Percentiles rank a stretch among this genome's conserved stretches.
phyloP scores from a whole-genome alignment of 2,113 vertebrate genomes.

The Isurus oxyrinchus region DNA sequence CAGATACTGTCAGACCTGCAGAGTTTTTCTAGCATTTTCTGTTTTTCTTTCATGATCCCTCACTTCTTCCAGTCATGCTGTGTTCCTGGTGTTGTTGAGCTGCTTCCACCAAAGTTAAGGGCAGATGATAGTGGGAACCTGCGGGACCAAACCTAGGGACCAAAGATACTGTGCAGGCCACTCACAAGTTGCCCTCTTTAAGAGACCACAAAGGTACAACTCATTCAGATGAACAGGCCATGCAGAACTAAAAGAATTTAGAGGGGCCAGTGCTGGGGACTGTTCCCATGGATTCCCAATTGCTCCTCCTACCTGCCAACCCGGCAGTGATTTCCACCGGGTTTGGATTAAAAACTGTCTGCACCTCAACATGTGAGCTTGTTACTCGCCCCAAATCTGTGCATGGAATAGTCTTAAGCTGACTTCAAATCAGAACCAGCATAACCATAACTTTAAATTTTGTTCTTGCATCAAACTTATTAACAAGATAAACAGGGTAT shows the following conservation, averaged over 20 bases:
- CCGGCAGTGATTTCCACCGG: not conserved
- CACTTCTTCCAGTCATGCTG: too few relatives aligned
- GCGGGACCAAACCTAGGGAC: not conserved
- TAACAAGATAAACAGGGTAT: not conserved
- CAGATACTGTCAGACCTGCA: too few relatives aligned
- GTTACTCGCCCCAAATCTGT: not conserved
- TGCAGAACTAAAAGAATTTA: not conserved
- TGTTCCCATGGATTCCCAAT: not conserved
- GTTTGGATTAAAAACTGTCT: not conserved
- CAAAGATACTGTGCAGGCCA: not conserved
- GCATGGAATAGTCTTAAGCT: not conserved
- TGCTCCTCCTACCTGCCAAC: not conserved
- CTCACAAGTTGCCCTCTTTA: not conserved
- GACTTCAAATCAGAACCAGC: not conserved
- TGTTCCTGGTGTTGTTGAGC: too few relatives aligned
- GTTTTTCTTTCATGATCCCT: too few relatives aligned
- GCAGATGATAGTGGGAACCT: too few relatives aligned
- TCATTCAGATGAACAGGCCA: not conserved
- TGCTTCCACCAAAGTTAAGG: too few relatives aligned
- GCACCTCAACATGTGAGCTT: not conserved
- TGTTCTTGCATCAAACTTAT: not conserved
- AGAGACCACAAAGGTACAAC: not conserved
- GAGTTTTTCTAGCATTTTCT: too few relatives aligned
- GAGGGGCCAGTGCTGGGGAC: not conserved
- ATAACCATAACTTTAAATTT: not conserved